phyloP scores from a whole-genome alignment of 2,113 vertebrate genomes.

The Trogon surrucura region DNA sequence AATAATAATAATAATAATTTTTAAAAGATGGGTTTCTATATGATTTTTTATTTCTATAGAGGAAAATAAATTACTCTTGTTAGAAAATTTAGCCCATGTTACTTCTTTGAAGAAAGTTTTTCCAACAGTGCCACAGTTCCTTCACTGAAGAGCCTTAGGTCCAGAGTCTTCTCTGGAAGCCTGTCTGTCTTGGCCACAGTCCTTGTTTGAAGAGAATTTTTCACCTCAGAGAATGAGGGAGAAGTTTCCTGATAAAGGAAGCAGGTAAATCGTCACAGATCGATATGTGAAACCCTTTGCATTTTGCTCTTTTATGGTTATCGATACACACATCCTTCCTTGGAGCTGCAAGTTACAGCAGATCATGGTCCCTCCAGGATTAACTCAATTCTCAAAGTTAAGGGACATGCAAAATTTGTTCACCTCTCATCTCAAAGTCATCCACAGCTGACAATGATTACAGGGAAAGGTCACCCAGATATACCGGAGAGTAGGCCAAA shows the following conservation, averaged over 20 bases:
- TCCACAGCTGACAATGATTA: rapidly evolving
- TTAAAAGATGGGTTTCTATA: neutral
- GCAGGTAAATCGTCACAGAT: rapidly evolving
- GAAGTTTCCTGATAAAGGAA: neutral
- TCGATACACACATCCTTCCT: neutral
- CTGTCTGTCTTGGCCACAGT: neutral
- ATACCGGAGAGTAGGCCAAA: neutral
- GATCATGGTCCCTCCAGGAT: neutral
- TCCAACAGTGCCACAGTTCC: neutral
- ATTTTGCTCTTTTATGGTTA: neutral
- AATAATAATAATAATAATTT: neutral
- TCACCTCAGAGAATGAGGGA: rapidly evolving
- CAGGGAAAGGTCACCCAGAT: neutral
- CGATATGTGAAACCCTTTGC: rapidly evolving
- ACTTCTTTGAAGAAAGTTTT: neutral
- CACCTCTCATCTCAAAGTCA: neutral
- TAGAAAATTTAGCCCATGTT: neutral
- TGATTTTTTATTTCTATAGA: neutral
- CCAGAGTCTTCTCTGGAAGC: neutral
- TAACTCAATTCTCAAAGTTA: neutral
- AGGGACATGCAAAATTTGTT: neutral
- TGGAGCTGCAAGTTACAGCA: neutral
- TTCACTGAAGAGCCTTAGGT: neutral
- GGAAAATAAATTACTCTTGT: neutral
- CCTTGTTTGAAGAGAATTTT: neutral